A percentile compares a stretch with the other conserved stretches of the same genome.
These are phyloP conservation scores for Pollenia labialis DNA, from an alignment of 2,888 invertebrate genomes.

Conservation along the genomic window DNA sequence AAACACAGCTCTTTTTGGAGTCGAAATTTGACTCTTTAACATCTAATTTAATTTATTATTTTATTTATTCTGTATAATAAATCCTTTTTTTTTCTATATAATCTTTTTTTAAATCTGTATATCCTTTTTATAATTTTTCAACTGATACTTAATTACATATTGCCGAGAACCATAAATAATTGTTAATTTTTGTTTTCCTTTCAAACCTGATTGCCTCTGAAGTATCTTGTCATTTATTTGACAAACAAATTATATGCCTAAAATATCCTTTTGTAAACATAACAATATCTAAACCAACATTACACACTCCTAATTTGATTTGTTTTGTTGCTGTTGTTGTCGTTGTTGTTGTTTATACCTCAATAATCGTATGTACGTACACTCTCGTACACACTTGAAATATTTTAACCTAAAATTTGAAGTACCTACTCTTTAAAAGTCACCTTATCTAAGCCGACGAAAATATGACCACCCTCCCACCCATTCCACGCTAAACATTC, in stretches of 20 bases:
- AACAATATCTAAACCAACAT: neutral
- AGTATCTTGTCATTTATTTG: conserved; percentile 26
- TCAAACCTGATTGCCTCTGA: neutral
- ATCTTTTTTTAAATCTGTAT: too few relatives aligned
- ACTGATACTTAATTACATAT: neutral
- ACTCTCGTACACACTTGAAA: neutral
- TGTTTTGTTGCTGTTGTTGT: neutral
- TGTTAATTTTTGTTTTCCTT: too few relatives aligned
- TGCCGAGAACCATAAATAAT: too few relatives aligned
- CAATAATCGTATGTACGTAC: neutral
- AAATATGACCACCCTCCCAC: neutral
- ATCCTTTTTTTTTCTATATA: too few relatives aligned
- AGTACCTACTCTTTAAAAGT: conserved; percentile 23
- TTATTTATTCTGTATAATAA: too few relatives aligned
- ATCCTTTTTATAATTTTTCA: neutral
- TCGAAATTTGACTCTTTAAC: too few relatives aligned
- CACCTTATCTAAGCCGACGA: conserved; percentile 22
- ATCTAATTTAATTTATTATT: too few relatives aligned
- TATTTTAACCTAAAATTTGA: conserved; percentile 40
- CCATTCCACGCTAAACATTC: neutral
- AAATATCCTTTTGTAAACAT: conserved; percentile 8
- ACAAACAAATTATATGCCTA: conserved; percentile 29
- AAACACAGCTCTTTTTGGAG: too few relatives aligned
- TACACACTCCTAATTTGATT: neutral
- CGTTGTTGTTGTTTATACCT: neutral